Evolutionary conservation across 2,797 vertebrate species (phyloP), one percentile per base, ranked within the genome.

Genomic region (Acrossocheilus fasciatus): DNA sequence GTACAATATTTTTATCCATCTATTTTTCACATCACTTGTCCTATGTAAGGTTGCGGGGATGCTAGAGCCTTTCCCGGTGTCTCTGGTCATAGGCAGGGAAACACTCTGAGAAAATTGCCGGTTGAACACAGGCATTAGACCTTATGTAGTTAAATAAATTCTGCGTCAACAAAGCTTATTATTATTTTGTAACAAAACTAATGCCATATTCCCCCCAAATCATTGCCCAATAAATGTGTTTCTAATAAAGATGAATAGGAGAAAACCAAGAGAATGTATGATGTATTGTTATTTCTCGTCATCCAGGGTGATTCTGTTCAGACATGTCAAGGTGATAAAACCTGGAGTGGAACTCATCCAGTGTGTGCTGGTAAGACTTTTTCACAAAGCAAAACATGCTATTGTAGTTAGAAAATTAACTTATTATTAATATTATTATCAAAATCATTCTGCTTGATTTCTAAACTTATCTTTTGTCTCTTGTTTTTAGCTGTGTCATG

Each of bases 261-360:
- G 36, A 5, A 79, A 26, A 57, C 23, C 8, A 62, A 43, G 8
- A 73, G 39, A 39, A 54, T 75, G 8, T 66, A 26, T 36, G 3
- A 20, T 14, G 45, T 70, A 59, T 69, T 54, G 10, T 82, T 43
- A 15, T 57, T 77, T 84, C 41, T 87, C 43, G 88, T 50, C n/a
- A 39, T 87, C 72, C 92, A 99, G 98, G 98, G 97, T 85, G 93
- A 95, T 89, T 86, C 92, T 34, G 91, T 97, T 89, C 96, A 96
- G 82, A 94, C 95, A 64, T 99, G 98, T 91, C 96, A 96, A 89
- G 95, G 93, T 89, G 96, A 98, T 69, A 90, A 91, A 88, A 93
- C 92, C 2, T 99, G 98, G 98, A 99, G 96, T 80, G 97, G 97
- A 91, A 91, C 79, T 36, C 92, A 93, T 59, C 96, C 97, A 0